phyloP scores from a whole-genome alignment of 2,113 vertebrate genomes.

The Corythornis vintsioides region DNA sequence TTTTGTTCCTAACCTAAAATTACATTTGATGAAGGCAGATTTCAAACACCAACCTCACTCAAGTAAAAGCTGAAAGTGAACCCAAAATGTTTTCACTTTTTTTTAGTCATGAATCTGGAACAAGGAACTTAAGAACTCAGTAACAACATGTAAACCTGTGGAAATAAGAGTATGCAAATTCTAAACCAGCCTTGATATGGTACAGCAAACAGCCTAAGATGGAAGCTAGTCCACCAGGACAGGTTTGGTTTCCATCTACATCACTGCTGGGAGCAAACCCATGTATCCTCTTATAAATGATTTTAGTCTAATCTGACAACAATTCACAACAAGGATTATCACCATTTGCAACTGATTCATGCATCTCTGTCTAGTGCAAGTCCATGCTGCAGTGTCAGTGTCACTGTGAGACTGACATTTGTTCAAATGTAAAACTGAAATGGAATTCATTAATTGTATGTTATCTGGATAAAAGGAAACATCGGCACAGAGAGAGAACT shows the following conservation, averaged over 20 bases:
- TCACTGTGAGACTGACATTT: background rate
- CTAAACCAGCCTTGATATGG: background rate
- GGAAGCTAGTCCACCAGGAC: background rate
- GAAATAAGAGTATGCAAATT: background rate
- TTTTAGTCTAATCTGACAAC: background rate
- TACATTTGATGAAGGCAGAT: background rate
- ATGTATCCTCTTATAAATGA: background rate
- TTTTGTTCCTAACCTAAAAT: background rate
- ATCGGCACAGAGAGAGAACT: too few species aligned
- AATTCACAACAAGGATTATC: background rate
- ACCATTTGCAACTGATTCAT: background rate
- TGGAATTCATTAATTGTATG: background rate
- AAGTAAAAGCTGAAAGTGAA: background rate
- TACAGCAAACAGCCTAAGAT: background rate
- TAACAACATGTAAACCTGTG: background rate
- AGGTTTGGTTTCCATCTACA: background rate
- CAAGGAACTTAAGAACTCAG: background rate
- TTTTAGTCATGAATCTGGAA: background rate
- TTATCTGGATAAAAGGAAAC: too few species aligned
- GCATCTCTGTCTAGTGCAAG: background rate
- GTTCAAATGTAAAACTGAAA: background rate
- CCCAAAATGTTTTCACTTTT: background rate
- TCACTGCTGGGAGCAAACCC: background rate
- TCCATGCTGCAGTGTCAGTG: background rate
- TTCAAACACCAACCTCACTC: background rate